Base-by-base conservation (phyloP, 1,140 invertebrate species). In the Danaus plexippus region DNA sequence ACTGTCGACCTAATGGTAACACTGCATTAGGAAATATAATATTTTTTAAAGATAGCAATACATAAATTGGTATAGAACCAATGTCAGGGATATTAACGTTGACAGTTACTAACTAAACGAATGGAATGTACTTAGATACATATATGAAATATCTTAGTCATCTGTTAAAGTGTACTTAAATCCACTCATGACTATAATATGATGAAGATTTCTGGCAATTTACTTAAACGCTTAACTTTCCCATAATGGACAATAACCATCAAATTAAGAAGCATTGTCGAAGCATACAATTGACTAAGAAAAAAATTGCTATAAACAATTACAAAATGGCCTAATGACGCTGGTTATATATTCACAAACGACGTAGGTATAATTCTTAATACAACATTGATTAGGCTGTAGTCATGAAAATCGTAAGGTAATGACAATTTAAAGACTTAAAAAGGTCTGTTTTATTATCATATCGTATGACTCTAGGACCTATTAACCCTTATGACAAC, bases 361-460 rank as follows among this genome's bases (percentile, higher is more conserved):
- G 77, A 86, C 73, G 64, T 71, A 66, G 72, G 69, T 74, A 80
- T 73, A 77, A 80, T 83, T 86, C 78, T 83, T 86, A 82, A 86
- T 86, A 85, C 65, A 80, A 81, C 80, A 85, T 78, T 85, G 83
- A 86, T 86, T 83, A 85, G 74, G 51, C 73, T 52, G 70, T 63
- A 71, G 71, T 66, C 70, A 80, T 75, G 78, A 73, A 77, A 77
- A 77, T 68, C 73, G 61, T 73, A 78, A 32, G 64, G 71, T 85
- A 86, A 86, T 80, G 83, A 83, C 75, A 83, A 85, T 85, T 86
- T 86, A 86, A 86, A 86, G 83, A 86, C 80, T 80, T 81, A 81
- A 83, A 32, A 32, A 86, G 78, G 75, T 82, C 78, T 75, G 75
- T 83, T 85, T 85, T 82, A 80, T 85, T 87, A 85, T 80, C 80